Percentiles rank a stretch among this genome's conserved stretches.
phyloP scores from a whole-genome alignment of 2,888 invertebrate genomes.

The Phortica magna region DNA sequence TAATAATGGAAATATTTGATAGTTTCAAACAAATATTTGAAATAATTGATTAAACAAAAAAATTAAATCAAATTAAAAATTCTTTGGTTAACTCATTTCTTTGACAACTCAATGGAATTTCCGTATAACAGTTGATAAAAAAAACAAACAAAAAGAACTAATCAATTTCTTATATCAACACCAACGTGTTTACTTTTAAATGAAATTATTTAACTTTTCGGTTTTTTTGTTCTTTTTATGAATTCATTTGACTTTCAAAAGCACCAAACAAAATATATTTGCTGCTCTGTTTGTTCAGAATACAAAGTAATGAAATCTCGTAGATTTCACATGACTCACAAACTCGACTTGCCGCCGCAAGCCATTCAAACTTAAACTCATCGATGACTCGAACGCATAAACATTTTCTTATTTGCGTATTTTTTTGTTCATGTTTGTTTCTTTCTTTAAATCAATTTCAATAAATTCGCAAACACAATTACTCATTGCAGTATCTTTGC shows the following conservation, averaged over 20 bases:
- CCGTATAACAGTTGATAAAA: constrained; percentile 7
- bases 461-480: neutral
- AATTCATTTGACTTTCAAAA: constrained; percentile 40
- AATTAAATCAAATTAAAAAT: neutral
- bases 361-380: neutral
- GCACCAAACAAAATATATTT: neutral
- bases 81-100: neutral
- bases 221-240: constrained; percentile 25
- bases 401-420: too few species aligned
- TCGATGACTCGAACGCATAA: neutral
- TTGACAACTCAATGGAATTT: too few species aligned
- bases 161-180: neutral
- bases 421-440: neutral
- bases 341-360: constrained; percentile 12
- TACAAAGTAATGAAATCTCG: constrained; percentile 21
- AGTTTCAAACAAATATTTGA: too few species aligned
- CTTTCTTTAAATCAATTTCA: neutral
- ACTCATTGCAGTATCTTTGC: neutral
- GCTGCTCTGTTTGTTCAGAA: neutral
- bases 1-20: too few species aligned
- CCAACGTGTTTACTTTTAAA: constrained; percentile 37
- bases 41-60: too few species aligned
- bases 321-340: constrained; percentile 12
- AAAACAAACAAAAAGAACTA: constrained; percentile 3
- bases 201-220: constrained; percentile 15